Evolutionary conservation across 2,113 vertebrate species (phyloP), one percentile per base, ranked within the genome.

Genomic region (Lophochroa leadbeateri): DNA sequence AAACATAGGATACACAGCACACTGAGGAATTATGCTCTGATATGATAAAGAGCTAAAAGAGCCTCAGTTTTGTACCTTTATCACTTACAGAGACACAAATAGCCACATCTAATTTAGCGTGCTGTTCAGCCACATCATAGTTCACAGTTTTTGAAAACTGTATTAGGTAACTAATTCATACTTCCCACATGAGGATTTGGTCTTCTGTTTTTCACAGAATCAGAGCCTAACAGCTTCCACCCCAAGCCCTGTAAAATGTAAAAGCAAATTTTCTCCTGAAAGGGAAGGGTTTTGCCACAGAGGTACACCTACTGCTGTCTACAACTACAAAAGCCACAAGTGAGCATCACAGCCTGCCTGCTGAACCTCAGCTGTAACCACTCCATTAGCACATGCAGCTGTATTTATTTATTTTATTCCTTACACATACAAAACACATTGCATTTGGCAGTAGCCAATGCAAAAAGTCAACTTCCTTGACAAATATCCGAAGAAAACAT

Each of bases 351-450:
- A 90, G 84, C 47, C 60, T 84, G 63, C 44, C 50, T 78, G 35
- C 57, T 86, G 92, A 88, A 89, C 63, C 92, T 96, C 97, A 98
- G 97, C 95, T 98, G 94, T 85, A 89, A 96, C 88, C 79, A 67
- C 83, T 96, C 84, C 46, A 61, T 85, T 82, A 95, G 68, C 92
- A 93, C 71, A 83, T 35, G 69, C 71, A 94, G 85, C 86, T 97
- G 86, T 91, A 94, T 90, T 92, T 86, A 92, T 86, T 69, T 74
- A 50, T 74, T 88, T 94, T 47, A 75, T 79, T 78, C 82, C 47
- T 86, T 49, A 58, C 52, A 64, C 2, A 14, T 13, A 39, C 14
- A 72, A 46, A 72, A 44, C 7, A 68, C 64, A 94, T 12, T 89
- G 84, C 53, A 65, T 90, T 67, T 80, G 78, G 55, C 64, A 89